These are phyloP conservation scores for Myripristis jacobus DNA, from an alignment of 2,797 vertebrate genomes.

Conservation along the genomic window DNA sequence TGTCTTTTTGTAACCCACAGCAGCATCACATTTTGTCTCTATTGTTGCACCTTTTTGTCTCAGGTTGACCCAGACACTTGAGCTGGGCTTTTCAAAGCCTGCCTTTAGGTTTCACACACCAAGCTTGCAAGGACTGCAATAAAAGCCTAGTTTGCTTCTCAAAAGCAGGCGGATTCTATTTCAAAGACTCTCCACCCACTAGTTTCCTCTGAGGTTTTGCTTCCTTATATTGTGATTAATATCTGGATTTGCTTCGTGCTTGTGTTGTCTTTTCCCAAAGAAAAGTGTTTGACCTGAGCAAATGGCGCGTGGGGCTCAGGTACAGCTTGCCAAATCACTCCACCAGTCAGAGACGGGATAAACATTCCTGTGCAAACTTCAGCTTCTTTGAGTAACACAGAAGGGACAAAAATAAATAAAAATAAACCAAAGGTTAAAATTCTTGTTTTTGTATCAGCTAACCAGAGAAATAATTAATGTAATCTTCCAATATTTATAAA, in stretches of 20 bases:
- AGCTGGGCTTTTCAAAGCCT: slow-evolving; percentile 1
- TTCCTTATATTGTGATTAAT: background rate
- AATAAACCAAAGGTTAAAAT: background rate
- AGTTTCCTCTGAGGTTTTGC: background rate
- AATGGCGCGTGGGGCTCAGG: background rate
- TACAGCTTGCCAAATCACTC: background rate
- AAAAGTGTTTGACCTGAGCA: background rate
- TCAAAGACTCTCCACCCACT: background rate
- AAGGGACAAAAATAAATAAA: background rate
- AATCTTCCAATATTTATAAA: background rate
- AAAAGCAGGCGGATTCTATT: background rate
- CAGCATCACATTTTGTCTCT: background rate
- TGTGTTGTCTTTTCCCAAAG: no score
- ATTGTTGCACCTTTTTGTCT: slow-evolving; percentile 3
- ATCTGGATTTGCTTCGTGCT: background rate
- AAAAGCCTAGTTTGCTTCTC: background rate
- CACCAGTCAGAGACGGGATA: background rate
- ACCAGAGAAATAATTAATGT: background rate
- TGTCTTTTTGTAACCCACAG: background rate
- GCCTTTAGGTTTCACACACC: background rate
- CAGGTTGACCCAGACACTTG: slow-evolving; percentile 18
- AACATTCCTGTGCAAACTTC: slow-evolving; percentile 10
- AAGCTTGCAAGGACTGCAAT: background rate
- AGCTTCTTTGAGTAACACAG: background rate
- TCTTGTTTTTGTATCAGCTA: no score